Conservation (phyloP, 2,113 vertebrate genomes). For the Ariopsis seemanni region DNA sequence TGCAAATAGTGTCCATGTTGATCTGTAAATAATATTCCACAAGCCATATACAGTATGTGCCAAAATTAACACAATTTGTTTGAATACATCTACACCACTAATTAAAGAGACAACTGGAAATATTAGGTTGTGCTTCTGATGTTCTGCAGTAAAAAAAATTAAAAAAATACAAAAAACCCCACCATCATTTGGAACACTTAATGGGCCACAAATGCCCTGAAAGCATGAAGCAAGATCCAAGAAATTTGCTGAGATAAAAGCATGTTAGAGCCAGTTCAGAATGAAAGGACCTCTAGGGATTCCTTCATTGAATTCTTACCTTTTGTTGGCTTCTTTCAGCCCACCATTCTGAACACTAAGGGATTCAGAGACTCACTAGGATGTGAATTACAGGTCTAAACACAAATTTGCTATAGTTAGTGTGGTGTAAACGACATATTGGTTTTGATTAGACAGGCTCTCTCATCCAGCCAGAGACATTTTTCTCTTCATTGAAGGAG, state of each 20-base stretch:
- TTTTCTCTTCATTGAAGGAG: conserved; percentile 17
- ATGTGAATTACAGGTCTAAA: conserved; percentile 54
- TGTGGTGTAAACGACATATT: conserved; percentile 53
- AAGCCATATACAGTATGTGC: conserved; percentile 47
- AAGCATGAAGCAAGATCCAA: conserved; percentile 33
- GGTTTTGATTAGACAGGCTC: conserved; percentile 52
- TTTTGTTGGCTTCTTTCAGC: conserved; percentile 28
- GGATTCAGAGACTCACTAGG: conserved; percentile 52
- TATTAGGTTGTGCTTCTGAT: conserved; percentile 19
- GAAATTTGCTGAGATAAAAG: conserved; percentile 36
- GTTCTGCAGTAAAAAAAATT: neutral
- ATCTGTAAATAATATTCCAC: conserved; percentile 58
- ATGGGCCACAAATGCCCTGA: conserved; percentile 16
- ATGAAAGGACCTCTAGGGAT: conserved; percentile 18
- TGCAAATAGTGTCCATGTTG: conserved; percentile 49
- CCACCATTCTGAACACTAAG: conserved; percentile 36
- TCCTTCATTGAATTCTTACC: conserved; percentile 37
- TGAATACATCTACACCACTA: conserved; percentile 34
- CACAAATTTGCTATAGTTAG: conserved; percentile 58
- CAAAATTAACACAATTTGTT: conserved; percentile 43
- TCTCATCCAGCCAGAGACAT: conserved; percentile 34
- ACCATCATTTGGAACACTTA: conserved; percentile 11
- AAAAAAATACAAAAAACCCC: neutral
- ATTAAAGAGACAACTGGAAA: conserved; percentile 56
- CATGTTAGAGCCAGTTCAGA: conserved; percentile 10